phyloP scores from a whole-genome alignment of 2,888 invertebrate species.

The Luffia ferchaultella region DNA sequence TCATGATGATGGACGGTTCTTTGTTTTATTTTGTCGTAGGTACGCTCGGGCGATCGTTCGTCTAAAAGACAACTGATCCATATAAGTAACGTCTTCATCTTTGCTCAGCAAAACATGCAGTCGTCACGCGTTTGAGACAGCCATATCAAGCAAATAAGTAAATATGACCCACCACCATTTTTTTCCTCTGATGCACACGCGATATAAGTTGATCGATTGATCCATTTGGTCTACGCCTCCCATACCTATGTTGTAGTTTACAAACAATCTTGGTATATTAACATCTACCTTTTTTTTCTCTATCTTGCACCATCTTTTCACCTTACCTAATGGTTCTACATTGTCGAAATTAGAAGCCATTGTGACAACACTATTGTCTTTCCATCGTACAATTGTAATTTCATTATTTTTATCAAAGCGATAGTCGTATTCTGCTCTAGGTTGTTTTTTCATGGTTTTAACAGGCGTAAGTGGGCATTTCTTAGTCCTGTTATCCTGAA shows the following conservation, averaged over 20 bases:
- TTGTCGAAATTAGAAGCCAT: neutral
- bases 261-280: conserved; percentile 13
- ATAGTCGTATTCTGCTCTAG: neutral
- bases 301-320: conserved; percentile 11
- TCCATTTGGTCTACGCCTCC: neutral
- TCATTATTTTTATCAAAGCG: neutral
- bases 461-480: neutral
- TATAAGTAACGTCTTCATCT: too few relatives aligned
- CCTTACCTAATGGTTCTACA: conserved; percentile 11
- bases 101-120: too few relatives aligned
- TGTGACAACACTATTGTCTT: conserved; percentile 6
- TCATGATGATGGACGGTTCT: too few relatives aligned
- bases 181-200: neutral
- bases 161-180: conserved; percentile 11
- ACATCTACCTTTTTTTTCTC: conserved; percentile 15
- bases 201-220: neutral
- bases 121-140: conserved; percentile 19
- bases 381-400: neutral
- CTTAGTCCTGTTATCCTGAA: neutral
- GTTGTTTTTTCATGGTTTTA: neutral
- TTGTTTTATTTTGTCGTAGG: too few relatives aligned
- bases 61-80: too few relatives aligned
- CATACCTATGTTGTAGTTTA: conserved; percentile 10
- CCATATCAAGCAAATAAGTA: conserved; percentile 18
- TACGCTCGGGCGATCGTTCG: too few relatives aligned